Evolutionary conservation across 2,113 vertebrate species (phyloP).

Genomic region (Oryzias melastigma): DNA sequence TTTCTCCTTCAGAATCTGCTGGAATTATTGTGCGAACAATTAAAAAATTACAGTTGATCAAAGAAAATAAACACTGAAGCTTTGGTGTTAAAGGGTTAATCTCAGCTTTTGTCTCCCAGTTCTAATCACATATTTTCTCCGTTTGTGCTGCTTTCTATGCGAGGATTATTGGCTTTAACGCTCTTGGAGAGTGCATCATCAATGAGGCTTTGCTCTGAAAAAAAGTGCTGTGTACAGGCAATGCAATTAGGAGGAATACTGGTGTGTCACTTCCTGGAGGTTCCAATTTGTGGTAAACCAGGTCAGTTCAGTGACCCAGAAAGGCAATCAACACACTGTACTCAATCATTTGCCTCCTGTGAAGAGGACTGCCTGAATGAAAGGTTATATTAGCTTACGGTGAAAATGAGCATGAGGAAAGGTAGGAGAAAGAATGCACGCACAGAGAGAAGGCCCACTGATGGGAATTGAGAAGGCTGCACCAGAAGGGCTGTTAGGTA

Average conservation of each 20-base stretch:
- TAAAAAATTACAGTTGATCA: no score
- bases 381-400: constrained; percentile 40
- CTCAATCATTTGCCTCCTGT: constrained; percentile 47
- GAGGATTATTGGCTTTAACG: no score
- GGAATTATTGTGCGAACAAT: no score
- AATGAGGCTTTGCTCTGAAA: no score
- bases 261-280: constrained; percentile 5
- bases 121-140: no score
- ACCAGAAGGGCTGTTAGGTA: constrained; percentile 35
- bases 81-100: no score
- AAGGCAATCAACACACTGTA: constrained; percentile 64
- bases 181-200: background rate
- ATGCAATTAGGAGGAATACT: background rate
- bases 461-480: constrained; percentile 30
- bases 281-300: constrained; percentile 35
- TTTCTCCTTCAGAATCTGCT: no score
- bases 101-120: no score
- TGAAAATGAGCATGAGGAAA: constrained; percentile 24
- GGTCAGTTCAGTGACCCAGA: constrained; percentile 64
- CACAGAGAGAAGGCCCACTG: constrained; percentile 39
- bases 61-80: no score
- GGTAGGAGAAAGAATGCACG: constrained; percentile 18
- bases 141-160: no score
- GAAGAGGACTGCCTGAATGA: constrained; percentile 20
- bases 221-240: no score